phyloP scores from a whole-genome alignment of 2,113 vertebrate genomes.

The Dicrurus megarhynchus region DNA sequence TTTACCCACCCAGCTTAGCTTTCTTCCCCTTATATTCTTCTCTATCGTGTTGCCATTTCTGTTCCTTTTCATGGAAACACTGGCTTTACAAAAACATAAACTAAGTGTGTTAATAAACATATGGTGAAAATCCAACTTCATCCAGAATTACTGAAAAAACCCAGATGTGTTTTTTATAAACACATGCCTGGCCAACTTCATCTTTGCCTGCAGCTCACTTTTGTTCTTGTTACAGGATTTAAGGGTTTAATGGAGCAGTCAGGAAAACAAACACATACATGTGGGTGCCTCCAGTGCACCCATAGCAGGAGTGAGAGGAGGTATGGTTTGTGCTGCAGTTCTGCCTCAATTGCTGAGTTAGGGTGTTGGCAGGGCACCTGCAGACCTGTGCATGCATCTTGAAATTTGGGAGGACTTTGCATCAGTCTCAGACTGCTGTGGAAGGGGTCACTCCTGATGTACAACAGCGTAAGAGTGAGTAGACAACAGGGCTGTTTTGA shows the following conservation, averaged over 20 bases:
- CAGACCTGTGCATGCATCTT: not conserved
- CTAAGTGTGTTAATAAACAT: not conserved
- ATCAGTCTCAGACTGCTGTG: not conserved
- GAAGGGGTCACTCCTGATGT: not conserved
- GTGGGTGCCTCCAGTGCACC: not conserved
- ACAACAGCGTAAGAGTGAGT: not conserved
- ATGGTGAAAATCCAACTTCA: not conserved
- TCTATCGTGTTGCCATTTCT: not conserved
- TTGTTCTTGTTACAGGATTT: not conserved
- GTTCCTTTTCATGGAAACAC: not conserved
- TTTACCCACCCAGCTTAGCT: not conserved
- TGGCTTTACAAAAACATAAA: not conserved
- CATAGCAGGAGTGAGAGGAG: accelerated
- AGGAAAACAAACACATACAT: not conserved
- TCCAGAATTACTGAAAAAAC: not conserved
- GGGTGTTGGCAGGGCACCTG: not conserved
- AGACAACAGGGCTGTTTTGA: not conserved
- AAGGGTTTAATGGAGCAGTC: not conserved
- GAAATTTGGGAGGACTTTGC: not conserved
- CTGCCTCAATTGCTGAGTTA: accelerated
- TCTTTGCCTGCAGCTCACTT: not conserved
- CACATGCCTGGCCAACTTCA: not conserved
- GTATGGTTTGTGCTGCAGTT: not conserved
- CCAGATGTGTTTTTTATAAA: not conserved
- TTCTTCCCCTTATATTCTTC: not conserved